These are phyloP conservation scores for Ochlodes sylvanus DNA, from an alignment of 2,888 invertebrate genomes.

Conservation along the genomic window DNA sequence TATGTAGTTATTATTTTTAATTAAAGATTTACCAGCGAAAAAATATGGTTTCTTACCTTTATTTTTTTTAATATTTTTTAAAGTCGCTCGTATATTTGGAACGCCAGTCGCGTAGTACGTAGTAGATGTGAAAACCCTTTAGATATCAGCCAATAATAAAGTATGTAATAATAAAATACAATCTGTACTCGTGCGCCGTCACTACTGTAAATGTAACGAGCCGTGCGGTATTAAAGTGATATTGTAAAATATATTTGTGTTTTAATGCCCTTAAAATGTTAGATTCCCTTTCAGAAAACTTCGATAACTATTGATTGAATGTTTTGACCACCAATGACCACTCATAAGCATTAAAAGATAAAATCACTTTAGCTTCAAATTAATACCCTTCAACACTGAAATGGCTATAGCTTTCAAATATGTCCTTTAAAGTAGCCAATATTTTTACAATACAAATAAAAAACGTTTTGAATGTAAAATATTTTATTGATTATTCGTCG, in stretches of 20 bases:
- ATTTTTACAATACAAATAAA: constrained; percentile 25
- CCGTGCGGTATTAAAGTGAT: constrained; percentile 64
- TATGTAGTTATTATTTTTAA: no score
- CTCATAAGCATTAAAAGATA: no score
- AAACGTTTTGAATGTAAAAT: constrained; percentile 40
- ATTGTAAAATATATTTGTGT: constrained; percentile 58
- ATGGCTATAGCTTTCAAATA: no score
- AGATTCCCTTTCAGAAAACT: no score
- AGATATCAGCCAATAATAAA: background rate
- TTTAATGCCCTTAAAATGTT: constrained; percentile 46
- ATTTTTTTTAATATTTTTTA: no score
- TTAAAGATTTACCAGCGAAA: no score
- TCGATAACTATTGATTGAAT: no score
- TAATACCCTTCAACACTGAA: no score
- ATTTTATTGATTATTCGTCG: constrained; percentile 67
- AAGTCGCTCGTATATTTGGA: constrained; percentile 1
- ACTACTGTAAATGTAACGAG: constrained; percentile 59
- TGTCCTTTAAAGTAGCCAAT: no score
- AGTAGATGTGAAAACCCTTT: constrained; percentile 15
- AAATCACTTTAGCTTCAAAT: no score
- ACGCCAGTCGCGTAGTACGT: background rate
- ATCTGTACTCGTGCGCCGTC: constrained; percentile 50
- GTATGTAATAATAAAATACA: constrained; percentile 29
- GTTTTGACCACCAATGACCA: no score
- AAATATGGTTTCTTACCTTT: no score